Evolutionary conservation across 2,797 vertebrate genomes (phyloP).

Genomic region (Sebastes taczanowskii): DNA sequence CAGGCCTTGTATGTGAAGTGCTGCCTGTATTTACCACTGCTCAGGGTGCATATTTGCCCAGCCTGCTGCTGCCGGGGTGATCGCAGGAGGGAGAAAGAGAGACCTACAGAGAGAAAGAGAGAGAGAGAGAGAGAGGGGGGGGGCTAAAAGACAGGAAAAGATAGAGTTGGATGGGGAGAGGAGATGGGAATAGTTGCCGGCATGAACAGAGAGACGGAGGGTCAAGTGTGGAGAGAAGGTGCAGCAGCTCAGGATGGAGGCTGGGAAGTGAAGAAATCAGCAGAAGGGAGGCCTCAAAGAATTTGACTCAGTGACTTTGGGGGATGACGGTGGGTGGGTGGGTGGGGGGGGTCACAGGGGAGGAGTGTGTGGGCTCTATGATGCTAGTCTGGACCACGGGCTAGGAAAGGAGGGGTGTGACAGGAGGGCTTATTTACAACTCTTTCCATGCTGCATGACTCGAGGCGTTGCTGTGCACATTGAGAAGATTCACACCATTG

Average conservation of each 20-base stretch:
- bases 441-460: constrained; percentile 25
- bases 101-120: background rate
- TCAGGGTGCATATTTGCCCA: constrained; percentile 82
- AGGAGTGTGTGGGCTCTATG: background rate
- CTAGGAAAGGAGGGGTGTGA: constrained; percentile 3
- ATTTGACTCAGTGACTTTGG: constrained; percentile 54
- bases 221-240: constrained; percentile 26
- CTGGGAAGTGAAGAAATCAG: constrained; percentile 34
- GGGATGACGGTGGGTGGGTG: constrained; percentile 41
- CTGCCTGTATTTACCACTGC: constrained; percentile 85
- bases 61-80: constrained; percentile 67
- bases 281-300: constrained; percentile 29
- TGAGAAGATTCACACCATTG: background rate
- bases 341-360: constrained; percentile 1
- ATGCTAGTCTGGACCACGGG: constrained; percentile 33
- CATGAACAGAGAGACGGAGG: background rate
- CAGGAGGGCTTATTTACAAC: constrained; percentile 25
- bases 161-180: background rate
- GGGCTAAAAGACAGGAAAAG: background rate
- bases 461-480: background rate
- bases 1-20: constrained; percentile 85
- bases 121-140: background rate
- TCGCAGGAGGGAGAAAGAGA: constrained; percentile 17
- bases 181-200: background rate
- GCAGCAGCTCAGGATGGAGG: background rate